A percentile compares a stretch with the other conserved stretches of the same genome.
These are phyloP conservation scores for Strix aluco DNA, from an alignment of 2,113 vertebrate species.

Conservation along the genomic window DNA sequence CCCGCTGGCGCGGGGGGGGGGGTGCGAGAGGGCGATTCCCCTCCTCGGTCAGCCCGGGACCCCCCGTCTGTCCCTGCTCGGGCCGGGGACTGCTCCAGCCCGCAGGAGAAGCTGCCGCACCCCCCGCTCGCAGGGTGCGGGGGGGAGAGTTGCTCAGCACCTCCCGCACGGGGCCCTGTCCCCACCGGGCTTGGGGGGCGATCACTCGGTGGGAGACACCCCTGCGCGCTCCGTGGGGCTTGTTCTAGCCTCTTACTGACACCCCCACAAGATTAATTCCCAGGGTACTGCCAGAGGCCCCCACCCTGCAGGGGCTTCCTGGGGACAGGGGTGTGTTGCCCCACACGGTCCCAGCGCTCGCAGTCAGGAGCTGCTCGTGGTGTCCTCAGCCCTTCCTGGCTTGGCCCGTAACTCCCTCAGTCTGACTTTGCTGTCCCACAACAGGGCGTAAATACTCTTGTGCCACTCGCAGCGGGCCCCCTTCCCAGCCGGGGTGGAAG, in stretches of 20 bases:
- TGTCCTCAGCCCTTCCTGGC: not conserved
- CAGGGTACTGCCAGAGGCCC: not conserved
- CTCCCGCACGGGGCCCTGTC: not conserved
- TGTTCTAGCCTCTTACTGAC: not conserved
- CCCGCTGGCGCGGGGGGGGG: not conserved
- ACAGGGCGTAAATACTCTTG: no score
- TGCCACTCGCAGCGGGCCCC: not conserved
- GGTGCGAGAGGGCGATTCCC: no score
- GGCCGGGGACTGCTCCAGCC: not conserved
- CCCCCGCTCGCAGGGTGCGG: no score
- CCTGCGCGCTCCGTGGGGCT: no score
- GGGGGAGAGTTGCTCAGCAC: not conserved
- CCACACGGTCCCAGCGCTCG: not conserved
- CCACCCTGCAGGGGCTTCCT: not conserved
- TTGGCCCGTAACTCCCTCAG: not conserved
- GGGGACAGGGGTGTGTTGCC: not conserved
- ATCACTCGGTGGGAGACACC: no score
- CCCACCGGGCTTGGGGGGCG: rapidly evolving
- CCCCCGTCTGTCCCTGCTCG: no score
- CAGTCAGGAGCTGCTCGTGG: not conserved
- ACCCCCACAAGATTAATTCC: not conserved
- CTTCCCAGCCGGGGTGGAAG: not conserved
- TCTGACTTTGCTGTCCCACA: no score
- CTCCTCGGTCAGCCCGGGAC: not conserved
- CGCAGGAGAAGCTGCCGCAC: not conserved